A percentile compares a stretch with the other conserved stretches of the same genome.
phyloP scores from a whole-genome alignment of 2,797 vertebrate species.

The Malurus leucopterus region DNA sequence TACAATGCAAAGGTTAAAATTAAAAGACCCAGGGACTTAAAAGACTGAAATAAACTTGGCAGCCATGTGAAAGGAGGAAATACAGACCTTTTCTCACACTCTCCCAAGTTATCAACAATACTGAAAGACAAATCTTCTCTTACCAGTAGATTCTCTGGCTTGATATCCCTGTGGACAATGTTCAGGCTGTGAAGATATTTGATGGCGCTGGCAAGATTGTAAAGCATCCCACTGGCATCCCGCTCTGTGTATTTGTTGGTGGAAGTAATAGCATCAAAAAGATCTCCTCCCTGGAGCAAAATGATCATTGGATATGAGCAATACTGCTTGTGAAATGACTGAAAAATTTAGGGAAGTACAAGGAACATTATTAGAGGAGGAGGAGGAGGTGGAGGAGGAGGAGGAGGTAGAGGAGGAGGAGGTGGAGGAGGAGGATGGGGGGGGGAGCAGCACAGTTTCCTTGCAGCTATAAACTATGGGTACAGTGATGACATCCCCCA shows the following conservation, averaged over 20 bases:
- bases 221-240: constrained; percentile 94
- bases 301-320: background rate
- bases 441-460: background rate
- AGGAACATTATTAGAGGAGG: background rate
- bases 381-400: background rate
- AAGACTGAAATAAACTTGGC: background rate
- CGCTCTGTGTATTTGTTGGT: constrained; percentile 95
- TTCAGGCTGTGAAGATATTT: constrained; percentile 95
- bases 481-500: background rate
- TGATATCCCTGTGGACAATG: constrained; percentile 96
- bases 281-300: constrained; percentile 88
- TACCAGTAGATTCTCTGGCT: constrained; percentile 95
- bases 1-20: background rate
- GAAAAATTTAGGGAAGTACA: background rate
- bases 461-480: background rate
- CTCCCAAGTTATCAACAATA: background rate
- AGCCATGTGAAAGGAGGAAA: background rate
- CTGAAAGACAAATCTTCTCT: constrained; percentile 38
- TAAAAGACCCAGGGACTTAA: background rate
- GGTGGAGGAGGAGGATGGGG: background rate
- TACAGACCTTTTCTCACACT: background rate
- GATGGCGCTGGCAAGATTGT: constrained; percentile 94
- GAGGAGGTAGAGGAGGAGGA: background rate
- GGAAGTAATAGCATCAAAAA: constrained; percentile 95
- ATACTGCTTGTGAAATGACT: background rate